These are phyloP conservation scores for Oxyruncus cristatus DNA, from an alignment of 2,113 vertebrate genomes.

Conservation along the genomic window DNA sequence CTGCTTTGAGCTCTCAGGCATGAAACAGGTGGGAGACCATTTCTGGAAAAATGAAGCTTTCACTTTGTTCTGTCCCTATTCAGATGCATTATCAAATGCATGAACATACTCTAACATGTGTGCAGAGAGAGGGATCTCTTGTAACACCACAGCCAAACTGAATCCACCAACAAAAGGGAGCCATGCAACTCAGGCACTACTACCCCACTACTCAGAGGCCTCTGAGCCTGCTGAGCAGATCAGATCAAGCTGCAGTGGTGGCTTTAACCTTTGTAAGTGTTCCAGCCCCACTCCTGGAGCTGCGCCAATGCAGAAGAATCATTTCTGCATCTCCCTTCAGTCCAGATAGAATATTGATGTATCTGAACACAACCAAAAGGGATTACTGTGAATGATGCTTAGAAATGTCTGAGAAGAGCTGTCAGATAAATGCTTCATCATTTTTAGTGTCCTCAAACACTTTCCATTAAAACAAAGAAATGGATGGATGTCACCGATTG, in stretches of 20 bases:
- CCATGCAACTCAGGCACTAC: background rate
- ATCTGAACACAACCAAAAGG: background rate
- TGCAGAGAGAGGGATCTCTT: background rate
- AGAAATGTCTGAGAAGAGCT: background rate
- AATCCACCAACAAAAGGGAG: background rate
- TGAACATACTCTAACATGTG: rapidly evolving
- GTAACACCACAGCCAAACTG: background rate
- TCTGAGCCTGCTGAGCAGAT: background rate
- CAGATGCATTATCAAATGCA: no score
- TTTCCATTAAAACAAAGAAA: background rate
- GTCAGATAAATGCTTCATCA: background rate
- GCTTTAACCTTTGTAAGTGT: background rate
- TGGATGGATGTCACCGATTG: background rate
- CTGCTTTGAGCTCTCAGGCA: background rate
- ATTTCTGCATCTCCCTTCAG: background rate
- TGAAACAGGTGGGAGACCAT: background rate
- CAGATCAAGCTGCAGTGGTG: background rate
- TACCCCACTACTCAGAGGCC: no score
- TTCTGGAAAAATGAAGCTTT: background rate
- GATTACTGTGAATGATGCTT: background rate
- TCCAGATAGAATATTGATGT: background rate
- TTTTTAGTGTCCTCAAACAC: background rate
- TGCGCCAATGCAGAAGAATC: background rate
- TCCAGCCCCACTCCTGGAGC: background rate
- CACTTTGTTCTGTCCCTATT: background rate